Evolutionary conservation across 2,113 vertebrate species (phyloP), one percentile per base, ranked within the genome.

Genomic region (Fulica atra): DNA sequence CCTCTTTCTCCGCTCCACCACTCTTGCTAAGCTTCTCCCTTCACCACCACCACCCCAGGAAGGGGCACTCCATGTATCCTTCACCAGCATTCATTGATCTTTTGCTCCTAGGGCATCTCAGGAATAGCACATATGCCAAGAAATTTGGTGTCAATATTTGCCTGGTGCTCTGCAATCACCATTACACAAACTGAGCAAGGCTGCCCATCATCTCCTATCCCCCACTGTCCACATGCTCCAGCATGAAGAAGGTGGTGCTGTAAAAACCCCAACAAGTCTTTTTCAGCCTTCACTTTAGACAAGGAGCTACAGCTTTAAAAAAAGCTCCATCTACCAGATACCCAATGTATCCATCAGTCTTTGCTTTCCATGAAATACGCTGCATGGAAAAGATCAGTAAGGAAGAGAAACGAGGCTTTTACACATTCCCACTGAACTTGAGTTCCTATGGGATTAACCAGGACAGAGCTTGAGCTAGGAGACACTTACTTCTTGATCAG

Each of bases 81-180:
- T 44, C 42, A 44, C 16, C 42, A 44, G 42, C 18, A 17, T 44
- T 44, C 42, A 44, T 44, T 44, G 42, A 44, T 17, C 42, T 44
- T 97, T 95, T 95, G 89, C 96, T 96, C 88, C 69, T 80, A 91
- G 51, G 68, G 80, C 86, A 97, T 33, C 72, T 92, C 94, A 97
- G 78, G 95, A 97, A 91, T 2, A 2, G 92, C 25, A 93, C 13
- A 20, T 85, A 95, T 95, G 95, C 93, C 96, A 97, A 95, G 70
- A 86, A 84, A 89, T 81, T 63, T 61, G 96, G 72, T 95, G 97
- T 97, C 97, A 98, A 88, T 97, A 97, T 97, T 98, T 97, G 97
- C 96, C 92, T 79, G 94, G 95, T 95, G 76, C 90, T 91, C 86
- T 95, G 92, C 96, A 97, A 91, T 95, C 84, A 82, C 28, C 44